Percentiles rank a stretch among this genome's conserved stretches.
Evolutionary conservation across 2,113 vertebrate genomes (phyloP).

Genomic region (Centropristis striata): DNA sequence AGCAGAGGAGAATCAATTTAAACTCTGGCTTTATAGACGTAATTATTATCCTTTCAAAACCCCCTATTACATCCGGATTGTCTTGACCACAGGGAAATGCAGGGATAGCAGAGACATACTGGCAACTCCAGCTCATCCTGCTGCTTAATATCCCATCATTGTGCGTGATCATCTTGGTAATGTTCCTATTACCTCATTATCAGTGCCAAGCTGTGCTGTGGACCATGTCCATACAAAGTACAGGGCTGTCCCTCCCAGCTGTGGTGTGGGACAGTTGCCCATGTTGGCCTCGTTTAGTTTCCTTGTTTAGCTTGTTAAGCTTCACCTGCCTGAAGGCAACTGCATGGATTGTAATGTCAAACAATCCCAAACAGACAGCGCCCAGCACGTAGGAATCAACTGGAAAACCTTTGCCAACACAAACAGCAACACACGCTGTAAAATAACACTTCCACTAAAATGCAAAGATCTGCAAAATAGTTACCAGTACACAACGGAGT

Average conservation of each 20-base stretch:
- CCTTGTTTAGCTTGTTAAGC: conserved; percentile 14
- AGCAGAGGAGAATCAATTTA: conserved; percentile 6
- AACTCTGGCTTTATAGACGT: conserved; percentile 6
- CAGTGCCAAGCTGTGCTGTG: conserved; percentile 21
- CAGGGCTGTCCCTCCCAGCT: conserved; percentile 2
- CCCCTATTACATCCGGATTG: conserved; percentile 30
- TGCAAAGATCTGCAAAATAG: conserved; percentile 1
- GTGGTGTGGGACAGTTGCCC: conserved; percentile 25
- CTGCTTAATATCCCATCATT: conserved; percentile 39
- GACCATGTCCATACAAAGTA: conserved; percentile 17
- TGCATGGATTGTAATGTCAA: conserved; percentile 21
- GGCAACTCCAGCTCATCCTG: conserved; percentile 30
- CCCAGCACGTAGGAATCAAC: conserved; percentile 16
- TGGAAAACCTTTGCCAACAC: conserved; percentile 23
- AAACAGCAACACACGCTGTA: conserved; percentile 20
- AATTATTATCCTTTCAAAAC: conserved; percentile 44
- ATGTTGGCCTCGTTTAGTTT: conserved; percentile 33
- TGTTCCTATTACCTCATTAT: conserved; percentile 43
- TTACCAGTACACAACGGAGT: conserved; percentile 6
- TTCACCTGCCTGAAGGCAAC: conserved; percentile 41
- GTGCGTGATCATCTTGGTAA: conserved; percentile 27
- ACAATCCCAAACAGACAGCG: conserved; percentile 27
- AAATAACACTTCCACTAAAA: conserved; percentile 1
- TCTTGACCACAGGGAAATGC: conserved; percentile 46
- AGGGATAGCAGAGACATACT: conserved; percentile 24